Conservation (phyloP, 2,797 vertebrate species). For the Allobates femoralis region DNA sequence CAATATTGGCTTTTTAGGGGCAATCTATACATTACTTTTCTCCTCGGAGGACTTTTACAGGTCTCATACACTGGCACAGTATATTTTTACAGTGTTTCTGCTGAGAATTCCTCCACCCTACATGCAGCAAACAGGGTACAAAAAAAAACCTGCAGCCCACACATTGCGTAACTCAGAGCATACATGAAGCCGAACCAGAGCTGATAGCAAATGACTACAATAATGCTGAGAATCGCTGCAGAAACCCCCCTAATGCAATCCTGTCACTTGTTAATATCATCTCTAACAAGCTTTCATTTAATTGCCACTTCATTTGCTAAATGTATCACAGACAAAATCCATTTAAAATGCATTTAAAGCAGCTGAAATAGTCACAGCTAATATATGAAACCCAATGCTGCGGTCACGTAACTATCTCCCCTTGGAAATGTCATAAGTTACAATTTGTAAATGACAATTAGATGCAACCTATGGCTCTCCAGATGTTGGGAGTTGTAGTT, state of each 20-base stretch:
- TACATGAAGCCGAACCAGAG: conserved; percentile 13
- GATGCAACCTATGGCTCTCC: not conserved
- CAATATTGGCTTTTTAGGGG: not conserved
- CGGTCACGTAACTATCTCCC: not conserved
- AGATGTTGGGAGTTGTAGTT: not conserved
- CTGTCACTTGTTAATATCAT: not conserved
- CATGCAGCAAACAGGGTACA: conserved; percentile 30
- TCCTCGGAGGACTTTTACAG: too few relatives aligned
- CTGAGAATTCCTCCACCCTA: conserved; percentile 2
- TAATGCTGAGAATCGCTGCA: conserved; percentile 9
- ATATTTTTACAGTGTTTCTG: not conserved
- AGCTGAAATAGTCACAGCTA: conserved; percentile 8
- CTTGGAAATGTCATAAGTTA: not conserved
- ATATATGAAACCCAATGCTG: conserved; percentile 9
- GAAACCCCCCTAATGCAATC: not conserved
- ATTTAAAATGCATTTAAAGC: conserved; percentile 29
- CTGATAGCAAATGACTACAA: not conserved
- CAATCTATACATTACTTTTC: not conserved
- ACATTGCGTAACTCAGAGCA: conserved; percentile 55
- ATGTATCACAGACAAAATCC: not conserved
- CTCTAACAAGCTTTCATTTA: not conserved
- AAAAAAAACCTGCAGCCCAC: conserved; percentile 49
- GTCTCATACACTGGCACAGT: not conserved
- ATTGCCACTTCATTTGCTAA: conserved; percentile 32
- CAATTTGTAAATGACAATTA: not conserved